Evolutionary conservation across 2,888 invertebrate genomes (phyloP).

Genomic region (Endotricha flammealis): DNA sequence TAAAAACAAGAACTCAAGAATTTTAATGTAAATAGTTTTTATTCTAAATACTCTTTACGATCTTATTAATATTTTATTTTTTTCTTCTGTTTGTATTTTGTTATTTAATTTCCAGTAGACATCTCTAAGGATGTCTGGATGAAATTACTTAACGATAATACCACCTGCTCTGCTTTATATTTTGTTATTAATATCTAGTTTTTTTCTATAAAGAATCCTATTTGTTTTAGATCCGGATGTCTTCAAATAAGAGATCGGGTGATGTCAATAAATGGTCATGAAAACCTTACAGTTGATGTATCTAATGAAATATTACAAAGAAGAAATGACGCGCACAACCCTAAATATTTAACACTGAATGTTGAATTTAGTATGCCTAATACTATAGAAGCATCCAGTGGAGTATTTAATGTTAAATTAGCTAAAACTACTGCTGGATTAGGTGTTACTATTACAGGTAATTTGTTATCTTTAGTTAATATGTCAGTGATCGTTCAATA

Average conservation of each 20-base stretch:
- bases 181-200: no score
- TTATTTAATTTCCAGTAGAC: no score
- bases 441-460: slow-evolving; percentile 93
- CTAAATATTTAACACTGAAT: slow-evolving; percentile 85
- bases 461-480: no score
- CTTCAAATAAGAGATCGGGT: slow-evolving; percentile 90
- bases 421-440: slow-evolving; percentile 88
- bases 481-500: no score
- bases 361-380: slow-evolving; percentile 95
- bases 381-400: slow-evolving; percentile 92
- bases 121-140: no score
- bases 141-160: no score
- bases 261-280: slow-evolving; percentile 89
- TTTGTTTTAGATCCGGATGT: slow-evolving; percentile 81
- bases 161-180: no score
- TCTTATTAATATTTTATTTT: slow-evolving; percentile 1
- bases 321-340: slow-evolving; percentile 75
- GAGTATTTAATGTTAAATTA: slow-evolving; percentile 93
- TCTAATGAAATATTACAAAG: slow-evolving; percentile 79
- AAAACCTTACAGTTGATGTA: slow-evolving; percentile 80
- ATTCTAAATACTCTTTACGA: no score
- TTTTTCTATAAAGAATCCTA: no score
- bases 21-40: no score
- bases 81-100: background rate
- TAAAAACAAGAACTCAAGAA: no score